A percentile compares a stretch with the other conserved stretches of the same genome.
These are phyloP conservation scores for Acanthaster planci DNA, from an alignment of 35 echinoderm and acorn worm genomes.

Conservation along the genomic window DNA sequence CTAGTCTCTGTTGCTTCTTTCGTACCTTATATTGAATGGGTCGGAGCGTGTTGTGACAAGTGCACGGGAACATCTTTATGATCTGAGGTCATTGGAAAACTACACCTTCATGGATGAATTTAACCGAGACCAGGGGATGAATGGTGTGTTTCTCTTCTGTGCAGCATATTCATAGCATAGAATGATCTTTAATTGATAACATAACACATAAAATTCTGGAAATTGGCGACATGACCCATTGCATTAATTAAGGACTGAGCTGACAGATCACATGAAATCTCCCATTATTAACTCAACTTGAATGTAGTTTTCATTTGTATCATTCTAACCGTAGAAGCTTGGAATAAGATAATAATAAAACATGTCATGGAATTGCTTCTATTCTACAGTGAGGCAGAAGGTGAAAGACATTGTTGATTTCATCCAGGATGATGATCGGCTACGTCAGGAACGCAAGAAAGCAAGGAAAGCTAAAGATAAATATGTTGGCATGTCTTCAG, in stretches of 20 bases:
- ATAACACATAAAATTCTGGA: too few species aligned
- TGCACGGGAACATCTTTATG: conserved; percentile 92
- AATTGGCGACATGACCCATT: too few species aligned
- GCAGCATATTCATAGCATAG: too few species aligned
- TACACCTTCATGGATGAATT: conserved; percentile 89
- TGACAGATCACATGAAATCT: too few species aligned
- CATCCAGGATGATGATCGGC: conserved; percentile 90
- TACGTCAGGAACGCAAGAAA: conserved; percentile 77
- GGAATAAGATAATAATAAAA: too few species aligned
- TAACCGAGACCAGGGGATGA: conserved; percentile 91
- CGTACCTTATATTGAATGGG: conserved; percentile 94
- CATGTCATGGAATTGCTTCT: too few species aligned
- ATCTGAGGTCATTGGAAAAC: conserved; percentile 78
- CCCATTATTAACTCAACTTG: too few species aligned
- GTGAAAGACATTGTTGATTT: conserved; percentile 89
- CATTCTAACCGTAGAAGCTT: too few species aligned
- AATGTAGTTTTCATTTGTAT: too few species aligned
- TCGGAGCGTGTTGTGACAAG: conserved; percentile 95
- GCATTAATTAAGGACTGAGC: too few species aligned
- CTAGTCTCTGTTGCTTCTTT: conserved; percentile 84
- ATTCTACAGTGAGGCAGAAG: conserved; percentile 79
- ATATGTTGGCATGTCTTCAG: conserved; percentile 50
- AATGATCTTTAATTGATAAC: too few species aligned
- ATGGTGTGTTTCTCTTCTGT: conserved; percentile 53
- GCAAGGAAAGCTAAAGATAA: conserved; percentile 92